Evolutionary conservation across 1,140 invertebrate genomes (phyloP).

Genomic region (Macrocentrus cingulum): DNA sequence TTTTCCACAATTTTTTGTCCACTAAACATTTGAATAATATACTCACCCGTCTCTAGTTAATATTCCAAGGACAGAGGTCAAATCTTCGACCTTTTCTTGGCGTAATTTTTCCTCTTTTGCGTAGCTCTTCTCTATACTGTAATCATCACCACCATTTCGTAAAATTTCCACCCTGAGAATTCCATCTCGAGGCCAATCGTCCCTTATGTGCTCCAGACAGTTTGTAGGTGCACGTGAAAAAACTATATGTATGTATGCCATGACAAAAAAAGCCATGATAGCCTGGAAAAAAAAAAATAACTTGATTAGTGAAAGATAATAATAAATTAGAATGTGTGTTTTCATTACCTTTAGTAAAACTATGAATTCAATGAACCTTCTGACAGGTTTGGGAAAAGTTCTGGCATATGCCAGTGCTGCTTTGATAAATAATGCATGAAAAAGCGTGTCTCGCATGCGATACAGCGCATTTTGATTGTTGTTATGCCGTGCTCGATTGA

Average conservation of each 20-base stretch:
- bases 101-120: constrained; percentile 74
- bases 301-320: constrained; percentile 14
- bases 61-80: constrained; percentile 67
- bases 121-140: constrained; percentile 79
- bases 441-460: constrained; percentile 88
- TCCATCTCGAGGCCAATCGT: constrained; percentile 93
- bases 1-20: background rate
- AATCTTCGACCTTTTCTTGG: constrained; percentile 68
- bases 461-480: constrained; percentile 72
- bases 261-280: constrained; percentile 82
- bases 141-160: constrained; percentile 69
- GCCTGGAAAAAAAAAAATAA: constrained; percentile 64
- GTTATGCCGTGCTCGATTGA: constrained; percentile 39
- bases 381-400: constrained; percentile 81
- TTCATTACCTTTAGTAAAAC: constrained; percentile 77
- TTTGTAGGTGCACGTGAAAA: constrained; percentile 92
- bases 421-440: constrained; percentile 93
- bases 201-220: constrained; percentile 87
- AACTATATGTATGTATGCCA: constrained; percentile 93
- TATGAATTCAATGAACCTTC: constrained; percentile 88
- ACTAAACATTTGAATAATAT: background rate
- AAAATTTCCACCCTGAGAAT: constrained; percentile 94
- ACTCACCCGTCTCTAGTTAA: constrained; percentile 69
- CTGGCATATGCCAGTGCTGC: constrained; percentile 87
- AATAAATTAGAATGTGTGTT: constrained; percentile 13